These are phyloP conservation scores for Myripristis jacobus DNA, from an alignment of 2,797 vertebrate species.

Conservation along the genomic window DNA sequence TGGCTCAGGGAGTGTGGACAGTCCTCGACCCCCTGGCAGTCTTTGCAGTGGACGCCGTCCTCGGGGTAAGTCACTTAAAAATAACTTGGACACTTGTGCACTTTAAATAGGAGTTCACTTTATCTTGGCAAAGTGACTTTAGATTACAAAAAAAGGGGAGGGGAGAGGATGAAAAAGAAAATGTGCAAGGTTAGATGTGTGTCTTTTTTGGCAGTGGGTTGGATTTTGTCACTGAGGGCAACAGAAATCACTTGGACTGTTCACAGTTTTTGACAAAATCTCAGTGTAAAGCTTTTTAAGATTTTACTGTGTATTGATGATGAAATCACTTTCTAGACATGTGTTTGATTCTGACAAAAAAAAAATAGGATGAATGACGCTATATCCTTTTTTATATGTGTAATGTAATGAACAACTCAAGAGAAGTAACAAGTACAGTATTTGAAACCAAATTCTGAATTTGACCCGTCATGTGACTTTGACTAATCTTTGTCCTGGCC, in stretches of 20 bases:
- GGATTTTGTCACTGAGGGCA: conserved; percentile 40
- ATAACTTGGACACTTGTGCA: conserved; percentile 89
- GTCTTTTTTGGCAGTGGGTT: conserved; percentile 60
- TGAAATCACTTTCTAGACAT: not conserved
- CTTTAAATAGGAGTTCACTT: conserved; percentile 90
- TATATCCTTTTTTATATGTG: too few species aligned
- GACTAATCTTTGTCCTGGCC: conserved; percentile 11
- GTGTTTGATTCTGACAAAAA: too few species aligned
- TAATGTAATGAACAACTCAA: too few species aligned
- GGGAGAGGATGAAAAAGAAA: conserved; percentile 49
- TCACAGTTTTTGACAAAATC: not conserved
- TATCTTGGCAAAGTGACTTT: conserved; percentile 88
- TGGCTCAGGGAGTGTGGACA: conserved; percentile 95
- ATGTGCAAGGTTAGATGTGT: conserved; percentile 67
- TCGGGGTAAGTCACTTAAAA: conserved; percentile 99
- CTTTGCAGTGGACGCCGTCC: conserved; percentile 93
- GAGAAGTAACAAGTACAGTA: not conserved
- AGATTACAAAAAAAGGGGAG: conserved; percentile 68
- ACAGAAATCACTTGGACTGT: conserved; percentile 33
- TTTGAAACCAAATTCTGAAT: conserved; percentile 11
- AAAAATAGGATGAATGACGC: too few species aligned
- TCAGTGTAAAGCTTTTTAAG: not conserved
- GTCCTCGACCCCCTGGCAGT: conserved; percentile 95
- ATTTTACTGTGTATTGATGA: not conserved
- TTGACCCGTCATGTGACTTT: conserved; percentile 11